Base-by-base conservation (phyloP, 2,797 vertebrate genomes). In the Crocidura indochinensis region DNA sequence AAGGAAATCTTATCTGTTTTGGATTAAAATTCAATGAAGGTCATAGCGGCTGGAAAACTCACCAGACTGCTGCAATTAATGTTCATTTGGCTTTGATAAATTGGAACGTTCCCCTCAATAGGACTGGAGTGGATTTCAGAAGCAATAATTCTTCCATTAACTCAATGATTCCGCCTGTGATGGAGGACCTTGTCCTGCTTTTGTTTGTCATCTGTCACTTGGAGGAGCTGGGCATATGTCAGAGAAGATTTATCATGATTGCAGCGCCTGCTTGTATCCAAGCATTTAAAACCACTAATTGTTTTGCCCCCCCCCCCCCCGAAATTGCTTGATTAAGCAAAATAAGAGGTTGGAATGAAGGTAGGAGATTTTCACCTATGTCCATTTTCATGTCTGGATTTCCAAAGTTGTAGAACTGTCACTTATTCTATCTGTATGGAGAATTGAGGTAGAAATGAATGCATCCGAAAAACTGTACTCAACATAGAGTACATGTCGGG, bases 21-120 rank as follows among this genome's bases (percentile, higher is more conserved):
- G 97, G 97, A 98, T 98, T 98, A 98, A 98, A 98, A 98, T 98
- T 98, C 98, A 98, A 97, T 98, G 98, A 98, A 98, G 98, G 98
- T 98, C 98, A 98, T 93, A 97, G 97, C 93, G 91, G 97, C 97
- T 98, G 95, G 96, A 98, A 98, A 98, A 98, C 97, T 98, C 97
- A 98, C 90, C 97, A 98, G 98, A 97, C 98, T 97, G 97, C 97
- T 96, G 97, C 98, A 98, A 98, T 98, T 98, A 98, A 98, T 98
- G 98, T 98, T 98, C 98, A 98, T 98, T 98, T 98, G 98, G 98
- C 97, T 98, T 98, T 98, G 98, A 98, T 98, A 98, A 98, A 98
- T 98, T 98, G 98, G 97, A 98, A 97, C 91, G 93, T 97, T 98
- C 98, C 95, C 96, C 96, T 97, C 97, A 97, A 97, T 97, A 97